phyloP scores from a whole-genome alignment of 2,797 vertebrate genomes.

The Rousettus madagascariensis region DNA sequence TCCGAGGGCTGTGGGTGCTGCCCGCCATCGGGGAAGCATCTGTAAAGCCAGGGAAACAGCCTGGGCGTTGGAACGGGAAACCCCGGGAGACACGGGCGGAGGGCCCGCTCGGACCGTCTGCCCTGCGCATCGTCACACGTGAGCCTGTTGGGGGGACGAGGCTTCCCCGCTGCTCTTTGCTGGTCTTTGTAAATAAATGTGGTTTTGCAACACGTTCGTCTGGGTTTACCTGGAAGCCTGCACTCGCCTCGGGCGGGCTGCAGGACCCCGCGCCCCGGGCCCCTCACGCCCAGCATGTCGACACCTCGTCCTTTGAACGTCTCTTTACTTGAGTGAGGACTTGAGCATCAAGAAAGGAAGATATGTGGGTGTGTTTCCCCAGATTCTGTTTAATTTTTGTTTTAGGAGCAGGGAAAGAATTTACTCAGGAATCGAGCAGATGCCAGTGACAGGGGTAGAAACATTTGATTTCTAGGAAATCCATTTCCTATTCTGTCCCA shows the following conservation, averaged over 20 bases:
- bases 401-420: neutral
- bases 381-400: neutral
- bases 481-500: neutral
- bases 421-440: neutral
- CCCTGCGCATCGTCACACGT: neutral
- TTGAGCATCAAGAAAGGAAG: neutral
- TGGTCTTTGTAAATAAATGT: constrained; percentile 64
- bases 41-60: neutral
- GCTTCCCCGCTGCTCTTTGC: neutral
- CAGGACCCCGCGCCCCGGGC: too few species aligned
- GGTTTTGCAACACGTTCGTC: neutral
- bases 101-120: neutral
- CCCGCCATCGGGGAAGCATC: neutral
- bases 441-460: neutral
- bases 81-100: neutral
- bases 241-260: too few species aligned
- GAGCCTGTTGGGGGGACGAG: neutral
- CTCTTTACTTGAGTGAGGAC: neutral
- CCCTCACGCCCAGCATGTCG: rapidly evolving
- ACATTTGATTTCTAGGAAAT: neutral
- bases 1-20: neutral
- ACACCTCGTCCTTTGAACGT: neutral
- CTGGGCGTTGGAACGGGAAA: neutral
- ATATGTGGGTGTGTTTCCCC: neutral
- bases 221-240: neutral